These are phyloP conservation scores for Drosophila barbarae DNA, from an alignment of 2,888 invertebrate species.

Conservation along the genomic window DNA sequence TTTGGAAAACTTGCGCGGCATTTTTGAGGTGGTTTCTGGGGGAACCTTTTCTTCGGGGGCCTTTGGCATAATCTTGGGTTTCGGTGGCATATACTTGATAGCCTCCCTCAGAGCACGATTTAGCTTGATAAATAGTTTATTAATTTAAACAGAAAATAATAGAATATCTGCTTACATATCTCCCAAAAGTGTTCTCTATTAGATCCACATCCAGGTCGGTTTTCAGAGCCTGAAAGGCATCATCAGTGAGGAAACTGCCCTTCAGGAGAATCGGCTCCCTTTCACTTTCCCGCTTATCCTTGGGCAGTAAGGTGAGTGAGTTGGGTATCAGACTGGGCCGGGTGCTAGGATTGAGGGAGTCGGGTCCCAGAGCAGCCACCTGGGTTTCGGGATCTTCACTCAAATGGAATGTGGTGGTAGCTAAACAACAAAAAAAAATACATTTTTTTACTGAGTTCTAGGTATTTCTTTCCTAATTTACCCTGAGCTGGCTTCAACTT, in stretches of 20 bases:
- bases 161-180: conserved; percentile 69
- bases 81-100: conserved; percentile 74
- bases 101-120: conserved; percentile 78
- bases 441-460: too few relatives aligned
- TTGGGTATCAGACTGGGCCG: conserved; percentile 83
- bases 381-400: conserved; percentile 86
- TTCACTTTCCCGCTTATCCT: conserved; percentile 73
- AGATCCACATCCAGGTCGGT: conserved; percentile 77
- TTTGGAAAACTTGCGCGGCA: conserved; percentile 88
- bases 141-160: neutral
- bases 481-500: conserved; percentile 72
- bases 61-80: conserved; percentile 49
- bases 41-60: conserved; percentile 57
- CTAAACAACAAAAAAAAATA: conserved; percentile 22
- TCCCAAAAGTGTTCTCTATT: conserved; percentile 79
- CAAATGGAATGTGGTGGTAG: conserved; percentile 74
- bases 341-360: conserved; percentile 85
- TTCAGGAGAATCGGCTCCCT: conserved; percentile 78
- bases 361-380: conserved; percentile 83
- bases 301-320: conserved; percentile 62
- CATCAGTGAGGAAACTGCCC: conserved; percentile 78
- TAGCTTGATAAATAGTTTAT: conserved; percentile 54
- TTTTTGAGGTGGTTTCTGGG: conserved; percentile 77
- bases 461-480: conserved; percentile 2
- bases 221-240: conserved; percentile 77